Evolutionary conservation across 2,113 vertebrate genomes (phyloP), one percentile per base, ranked within the genome.

Genomic region (Amia ocellicauda): DNA sequence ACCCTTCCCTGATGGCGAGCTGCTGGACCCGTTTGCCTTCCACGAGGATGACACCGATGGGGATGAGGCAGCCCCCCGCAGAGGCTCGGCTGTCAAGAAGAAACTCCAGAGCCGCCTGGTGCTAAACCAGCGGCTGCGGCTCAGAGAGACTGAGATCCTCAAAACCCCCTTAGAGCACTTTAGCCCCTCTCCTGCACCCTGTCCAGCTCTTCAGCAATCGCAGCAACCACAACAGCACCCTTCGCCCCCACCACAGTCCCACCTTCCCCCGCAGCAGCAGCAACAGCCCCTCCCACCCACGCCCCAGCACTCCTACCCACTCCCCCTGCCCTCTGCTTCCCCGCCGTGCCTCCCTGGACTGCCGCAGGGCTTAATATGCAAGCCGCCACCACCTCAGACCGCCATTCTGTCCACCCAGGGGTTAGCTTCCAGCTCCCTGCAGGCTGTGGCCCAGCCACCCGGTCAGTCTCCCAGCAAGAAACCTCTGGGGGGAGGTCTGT

Each of bases 11-110:
- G 93, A 95, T 27, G 88, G 90, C n/a, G 94, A 96, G 69, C 82
- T 95, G 73, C 90, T 97, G 77, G 96, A 99, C 84, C 95, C 96
- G 16, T 99, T 99, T 80, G 93, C 94, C 89, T 97, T 98, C 88
- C 92, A 94, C 0, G 97, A 99, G 80, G 89, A 91, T 3, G 89
- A 90, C 67, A 78, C 78, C 2, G 86, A 89, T 2, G 80, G 76
- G 27, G 95, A 96, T 74, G 94, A 98, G 45, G 91, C 93, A 26
- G 81, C 90, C 64, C 82, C 91, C 69, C 92, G 87, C 81, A 98
- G 94, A 89, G 88, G 90, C 73, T 88, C 84, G 49, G 76, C 91
- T 0, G 89, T 95, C 80, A 95, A 85, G 82, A 96, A 93, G 82
- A 98, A 96, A 80, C 78, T 93, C 78, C 93, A 95, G 80, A 92